Evolutionary conservation across 92 coral and sea anemone species (phyloP), one percentile per base, ranked within the genome.

Genomic region (Paragorgia papillata): DNA sequence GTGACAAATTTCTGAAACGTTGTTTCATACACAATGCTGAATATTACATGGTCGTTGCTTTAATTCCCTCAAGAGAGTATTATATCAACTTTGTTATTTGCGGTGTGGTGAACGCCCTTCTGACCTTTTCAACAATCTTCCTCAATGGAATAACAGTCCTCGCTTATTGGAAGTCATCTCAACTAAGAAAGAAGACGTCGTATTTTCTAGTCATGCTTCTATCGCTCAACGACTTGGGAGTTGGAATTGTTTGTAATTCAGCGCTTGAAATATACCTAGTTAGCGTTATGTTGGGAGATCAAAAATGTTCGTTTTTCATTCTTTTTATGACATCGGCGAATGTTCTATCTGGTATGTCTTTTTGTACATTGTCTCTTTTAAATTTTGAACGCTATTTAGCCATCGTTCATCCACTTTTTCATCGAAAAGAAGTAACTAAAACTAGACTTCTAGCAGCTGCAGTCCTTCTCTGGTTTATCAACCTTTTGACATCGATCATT

Each of bases 131-230:
- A 22, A 48, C 75, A 46, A 28, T 49, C 3, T 24, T 27, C 22
- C 59, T 68, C 21, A 68, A 68, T 29, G 32, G 40, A 1, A 17
- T 22, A 21, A 46, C 75, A 44, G 50, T 68, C 6, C 35, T 68
- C n/a, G 41, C 73, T 22, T 66, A 39, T 21, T 66, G 73, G 73
- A 66, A 20, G 32, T 66, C 73, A 4, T 27, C 55, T 22, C 57
- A 31, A 41, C 20, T 66, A 6, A 10, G 35, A 7, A 22, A 41
- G n/a, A 66, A 66, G 33, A 66, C n/a, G 15, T 41, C 73, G 34
- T 66, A 66, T 25, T 66, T 66, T 66, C 73, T 66, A 1, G 49
- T 66, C 29, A 66, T 44, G 73, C 27, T 66, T 30, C 31, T 66
- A 2, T 66, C 73, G 2, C 0, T 41, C 0, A 66, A 33, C 31